A percentile compares a stretch with the other conserved stretches of the same genome.
Conservation (phyloP, 1,140 invertebrate genomes). For the Telenomus remus region DNA sequence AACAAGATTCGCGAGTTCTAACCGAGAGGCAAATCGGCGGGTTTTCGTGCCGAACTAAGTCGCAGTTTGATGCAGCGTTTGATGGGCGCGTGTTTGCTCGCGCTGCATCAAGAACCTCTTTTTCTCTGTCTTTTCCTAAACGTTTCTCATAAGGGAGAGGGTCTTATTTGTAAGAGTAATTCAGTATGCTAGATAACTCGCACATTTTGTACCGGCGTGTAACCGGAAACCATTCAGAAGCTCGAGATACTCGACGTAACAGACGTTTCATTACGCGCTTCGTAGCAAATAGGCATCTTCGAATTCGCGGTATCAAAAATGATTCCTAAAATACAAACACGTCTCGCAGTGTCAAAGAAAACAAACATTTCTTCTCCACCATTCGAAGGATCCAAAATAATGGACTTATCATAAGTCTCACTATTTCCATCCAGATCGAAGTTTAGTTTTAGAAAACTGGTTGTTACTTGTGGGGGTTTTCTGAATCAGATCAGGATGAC, state of each 20-base stretch:
- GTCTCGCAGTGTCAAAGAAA: background rate
- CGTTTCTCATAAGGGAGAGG: slow-evolving; percentile 2
- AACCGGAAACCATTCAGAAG: slow-evolving; percentile 45
- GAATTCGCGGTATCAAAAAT: slow-evolving; percentile 13
- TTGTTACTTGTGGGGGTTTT: too few species aligned
- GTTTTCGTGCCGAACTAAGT: too few species aligned
- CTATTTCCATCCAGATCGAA: too few species aligned
- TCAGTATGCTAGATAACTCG: slow-evolving; percentile 39
- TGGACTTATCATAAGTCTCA: too few species aligned
- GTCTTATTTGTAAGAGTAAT: slow-evolving; percentile 26
- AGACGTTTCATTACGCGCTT: slow-evolving; percentile 41
- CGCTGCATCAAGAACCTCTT: too few species aligned
- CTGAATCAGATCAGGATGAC: too few species aligned
- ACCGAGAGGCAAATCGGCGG: background rate
- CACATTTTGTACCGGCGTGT: slow-evolving; percentile 36
- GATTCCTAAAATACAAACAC: slow-evolving; percentile 5
- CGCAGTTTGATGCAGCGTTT: too few species aligned
- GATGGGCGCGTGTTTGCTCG: too few species aligned
- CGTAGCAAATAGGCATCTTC: slow-evolving; percentile 21
- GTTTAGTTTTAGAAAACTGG: too few species aligned
- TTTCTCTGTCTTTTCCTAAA: slow-evolving; percentile 4
- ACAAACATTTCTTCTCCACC: too few species aligned
- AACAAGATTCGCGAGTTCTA: background rate
- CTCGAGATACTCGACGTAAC: slow-evolving; percentile 16
- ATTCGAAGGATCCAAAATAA: too few species aligned